These are phyloP conservation scores for Sarcophilus harrisii DNA, from an alignment of 2,797 vertebrate species.

Conservation along the genomic window DNA sequence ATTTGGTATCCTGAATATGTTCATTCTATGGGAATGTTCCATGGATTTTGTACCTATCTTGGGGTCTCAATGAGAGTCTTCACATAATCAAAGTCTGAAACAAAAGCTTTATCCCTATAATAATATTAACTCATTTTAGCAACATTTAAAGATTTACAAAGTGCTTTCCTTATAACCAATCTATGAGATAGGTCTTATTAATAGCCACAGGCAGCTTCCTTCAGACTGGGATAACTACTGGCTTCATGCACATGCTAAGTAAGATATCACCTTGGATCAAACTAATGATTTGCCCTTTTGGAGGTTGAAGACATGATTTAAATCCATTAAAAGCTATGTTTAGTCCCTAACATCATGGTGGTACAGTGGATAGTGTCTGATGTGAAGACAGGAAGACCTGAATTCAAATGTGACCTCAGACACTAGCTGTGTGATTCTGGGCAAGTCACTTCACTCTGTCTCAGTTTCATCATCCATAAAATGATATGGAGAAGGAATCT, in stretches of 20 bases:
- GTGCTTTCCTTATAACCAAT: background rate
- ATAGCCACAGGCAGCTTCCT: background rate
- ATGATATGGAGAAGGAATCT: background rate
- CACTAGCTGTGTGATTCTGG: background rate
- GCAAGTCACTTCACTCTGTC: background rate
- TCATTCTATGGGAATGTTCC: too few species aligned
- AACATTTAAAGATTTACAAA: background rate
- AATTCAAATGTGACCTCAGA: background rate
- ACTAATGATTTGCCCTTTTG: background rate
- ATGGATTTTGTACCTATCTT: too few species aligned
- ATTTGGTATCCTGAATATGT: background rate
- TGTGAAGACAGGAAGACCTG: background rate
- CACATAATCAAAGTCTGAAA: background rate
- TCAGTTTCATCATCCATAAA: background rate
- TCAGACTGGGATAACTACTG: background rate
- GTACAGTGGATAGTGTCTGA: background rate
- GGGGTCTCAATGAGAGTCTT: background rate
- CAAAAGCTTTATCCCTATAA: background rate
- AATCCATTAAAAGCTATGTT: background rate
- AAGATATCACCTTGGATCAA: background rate
- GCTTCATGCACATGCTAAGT: background rate
- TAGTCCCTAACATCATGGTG: background rate
- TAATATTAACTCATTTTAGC: background rate
- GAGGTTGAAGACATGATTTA: background rate
- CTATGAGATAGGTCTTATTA: background rate